Evolutionary conservation across 2,888 invertebrate genomes (phyloP).

Genomic region (Macrophya alboannulata): DNA sequence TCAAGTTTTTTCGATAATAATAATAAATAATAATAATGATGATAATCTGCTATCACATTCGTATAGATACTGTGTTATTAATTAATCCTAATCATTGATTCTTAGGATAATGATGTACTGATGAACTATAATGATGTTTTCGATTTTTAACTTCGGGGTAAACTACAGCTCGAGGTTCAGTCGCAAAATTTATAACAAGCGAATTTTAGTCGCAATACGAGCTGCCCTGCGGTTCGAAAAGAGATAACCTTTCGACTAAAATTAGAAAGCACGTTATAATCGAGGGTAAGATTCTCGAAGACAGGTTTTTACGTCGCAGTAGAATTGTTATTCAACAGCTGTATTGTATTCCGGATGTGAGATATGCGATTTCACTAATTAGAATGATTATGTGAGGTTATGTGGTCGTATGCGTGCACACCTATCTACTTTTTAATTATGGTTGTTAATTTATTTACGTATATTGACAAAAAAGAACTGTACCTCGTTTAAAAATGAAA

Average conservation of each 20-base stretch:
- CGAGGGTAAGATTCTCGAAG: background rate
- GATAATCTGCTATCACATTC: background rate
- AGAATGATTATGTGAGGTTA: background rate
- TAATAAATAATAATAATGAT: background rate
- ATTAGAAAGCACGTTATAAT: background rate
- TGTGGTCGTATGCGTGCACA: background rate
- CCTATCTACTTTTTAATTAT: background rate
- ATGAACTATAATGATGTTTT: background rate
- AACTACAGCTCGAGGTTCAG: background rate
- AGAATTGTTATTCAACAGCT: background rate
- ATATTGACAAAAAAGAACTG: background rate
- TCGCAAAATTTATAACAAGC: background rate
- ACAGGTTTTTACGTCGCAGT: background rate
- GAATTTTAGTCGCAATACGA: background rate
- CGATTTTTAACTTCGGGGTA: background rate
- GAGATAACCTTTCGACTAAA: background rate
- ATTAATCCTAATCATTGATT: background rate
- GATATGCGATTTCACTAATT: background rate
- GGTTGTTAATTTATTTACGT: background rate
- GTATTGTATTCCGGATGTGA: background rate
- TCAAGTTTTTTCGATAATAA: background rate
- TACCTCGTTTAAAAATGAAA: background rate
- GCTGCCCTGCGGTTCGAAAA: background rate
- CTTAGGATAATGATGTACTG: background rate
- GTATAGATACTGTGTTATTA: background rate